Conservation (phyloP, 64 coral and sea anemone species). For the Pocillopora damicornis region DNA sequence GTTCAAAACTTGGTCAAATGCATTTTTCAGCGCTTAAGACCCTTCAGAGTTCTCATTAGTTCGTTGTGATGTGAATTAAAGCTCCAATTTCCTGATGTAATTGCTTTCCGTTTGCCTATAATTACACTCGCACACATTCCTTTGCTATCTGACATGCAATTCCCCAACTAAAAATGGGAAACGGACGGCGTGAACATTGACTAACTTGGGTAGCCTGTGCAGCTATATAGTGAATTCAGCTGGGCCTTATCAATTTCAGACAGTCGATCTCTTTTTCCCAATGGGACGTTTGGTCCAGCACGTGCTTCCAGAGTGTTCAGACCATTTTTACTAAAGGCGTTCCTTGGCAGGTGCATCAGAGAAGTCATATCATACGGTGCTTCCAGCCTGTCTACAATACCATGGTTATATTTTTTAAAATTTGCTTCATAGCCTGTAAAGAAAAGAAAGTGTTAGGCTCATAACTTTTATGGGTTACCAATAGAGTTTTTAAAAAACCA, state of each 20-base stretch:
- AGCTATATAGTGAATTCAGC: constrained; percentile 80
- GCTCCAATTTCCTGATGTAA: too few species aligned
- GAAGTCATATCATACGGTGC: constrained; percentile 84
- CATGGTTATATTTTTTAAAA: constrained; percentile 68
- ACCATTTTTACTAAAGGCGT: constrained; percentile 73
- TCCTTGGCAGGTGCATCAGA: constrained; percentile 77
- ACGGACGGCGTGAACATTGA: neutral
- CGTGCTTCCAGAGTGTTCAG: constrained; percentile 67
- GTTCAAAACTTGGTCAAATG: too few species aligned
- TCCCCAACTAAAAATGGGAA: neutral
- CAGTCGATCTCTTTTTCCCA: constrained; percentile 51
- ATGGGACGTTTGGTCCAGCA: constrained; percentile 22
- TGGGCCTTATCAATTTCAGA: constrained; percentile 76
- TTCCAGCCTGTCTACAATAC: constrained; percentile 51
- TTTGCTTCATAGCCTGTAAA: constrained; percentile 61
- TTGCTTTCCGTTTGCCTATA: too few species aligned
- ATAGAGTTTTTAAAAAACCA: neutral
- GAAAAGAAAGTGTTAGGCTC: neutral
- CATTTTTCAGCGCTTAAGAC: too few species aligned
- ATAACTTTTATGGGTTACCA: neutral
- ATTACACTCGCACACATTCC: too few species aligned
- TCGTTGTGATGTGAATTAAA: too few species aligned
- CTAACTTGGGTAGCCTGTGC: constrained; percentile 44
- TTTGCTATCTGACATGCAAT: too few species aligned
- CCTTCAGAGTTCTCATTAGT: too few species aligned